phyloP scores from a whole-genome alignment of 1,140 invertebrate genomes.

The Caerostris darwini region DNA sequence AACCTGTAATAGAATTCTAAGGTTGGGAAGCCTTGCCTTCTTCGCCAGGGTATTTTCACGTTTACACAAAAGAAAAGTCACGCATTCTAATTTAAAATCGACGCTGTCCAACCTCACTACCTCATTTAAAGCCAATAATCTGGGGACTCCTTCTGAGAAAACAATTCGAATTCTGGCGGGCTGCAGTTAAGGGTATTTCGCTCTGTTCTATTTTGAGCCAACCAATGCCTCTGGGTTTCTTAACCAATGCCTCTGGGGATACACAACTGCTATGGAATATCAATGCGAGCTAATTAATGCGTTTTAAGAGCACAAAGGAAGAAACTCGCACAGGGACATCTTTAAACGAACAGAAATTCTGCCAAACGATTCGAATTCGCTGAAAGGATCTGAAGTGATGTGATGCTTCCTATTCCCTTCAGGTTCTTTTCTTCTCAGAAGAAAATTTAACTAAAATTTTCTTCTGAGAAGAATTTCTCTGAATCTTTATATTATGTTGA shows the following conservation, averaged over 20 bases:
- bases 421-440: slow-evolving; percentile 21
- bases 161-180: too few species aligned
- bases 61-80: slow-evolving; percentile 34
- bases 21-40: not conserved
- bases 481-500: too few species aligned
- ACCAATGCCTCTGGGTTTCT: not conserved
- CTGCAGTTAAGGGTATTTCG: too few species aligned
- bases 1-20: slow-evolving; percentile 10
- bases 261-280: slow-evolving; percentile 57
- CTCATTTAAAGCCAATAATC: slow-evolving; percentile 67
- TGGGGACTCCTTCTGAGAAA: not conserved
- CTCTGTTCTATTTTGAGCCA: too few species aligned
- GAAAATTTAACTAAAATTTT: not conserved
- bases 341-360: slow-evolving; percentile 39
- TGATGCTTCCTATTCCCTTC: slow-evolving; percentile 37
- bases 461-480: too few species aligned
- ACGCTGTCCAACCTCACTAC: not conserved
- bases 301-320: slow-evolving; percentile 46
- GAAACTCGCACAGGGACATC: not conserved
- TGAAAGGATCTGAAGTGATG: slow-evolving; percentile 53
- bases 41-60: slow-evolving; percentile 48
- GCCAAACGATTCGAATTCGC: slow-evolving; percentile 21
- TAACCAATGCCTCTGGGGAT: not conserved
- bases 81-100: slow-evolving; percentile 61
- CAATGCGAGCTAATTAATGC: slow-evolving; percentile 66